Conservation (phyloP, 2,113 vertebrate species). For the Tupaia tana region DNA sequence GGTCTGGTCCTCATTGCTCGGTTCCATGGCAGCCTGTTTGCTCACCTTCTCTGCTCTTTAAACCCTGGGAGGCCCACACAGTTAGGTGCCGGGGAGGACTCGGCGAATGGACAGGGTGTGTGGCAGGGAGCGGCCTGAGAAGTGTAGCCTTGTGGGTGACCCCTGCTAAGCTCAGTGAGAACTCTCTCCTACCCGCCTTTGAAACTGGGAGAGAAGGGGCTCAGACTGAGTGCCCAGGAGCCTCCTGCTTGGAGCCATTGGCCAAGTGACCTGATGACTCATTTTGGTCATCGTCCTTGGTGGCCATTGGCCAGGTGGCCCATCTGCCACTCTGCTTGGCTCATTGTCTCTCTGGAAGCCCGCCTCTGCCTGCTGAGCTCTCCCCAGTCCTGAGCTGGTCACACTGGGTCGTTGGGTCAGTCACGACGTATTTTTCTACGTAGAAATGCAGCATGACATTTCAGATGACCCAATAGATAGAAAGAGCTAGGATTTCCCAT, state of each 20-base stretch:
- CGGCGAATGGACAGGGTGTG: too few species aligned
- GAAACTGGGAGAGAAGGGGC: not conserved
- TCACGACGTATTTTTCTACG: too few species aligned
- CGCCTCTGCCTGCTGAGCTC: not conserved
- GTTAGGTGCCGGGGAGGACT: fast-evolving
- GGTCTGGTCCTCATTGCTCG: not conserved
- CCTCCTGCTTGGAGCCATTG: not conserved
- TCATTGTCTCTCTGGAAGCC: not conserved
- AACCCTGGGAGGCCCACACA: not conserved
- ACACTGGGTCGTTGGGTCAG: too few species aligned
- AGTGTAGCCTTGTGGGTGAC: not conserved
- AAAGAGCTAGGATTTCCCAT: not conserved
- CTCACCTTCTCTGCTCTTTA: not conserved
- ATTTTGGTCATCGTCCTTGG: fast-evolving
- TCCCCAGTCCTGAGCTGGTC: not conserved
- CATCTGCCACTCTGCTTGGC: not conserved
- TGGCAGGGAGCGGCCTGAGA: fast-evolving
- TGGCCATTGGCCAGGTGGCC: fast-evolving
- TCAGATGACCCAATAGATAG: too few species aligned
- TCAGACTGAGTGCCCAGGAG: not conserved
- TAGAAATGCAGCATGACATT: too few species aligned
- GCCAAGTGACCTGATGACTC: not conserved
- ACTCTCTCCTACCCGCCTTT: not conserved
- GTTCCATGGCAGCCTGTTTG: fast-evolving
- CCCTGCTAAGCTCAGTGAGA: not conserved